These are phyloP conservation scores for Perizoma affinitatum DNA, from an alignment of 2,888 invertebrate species.

Conservation along the genomic window DNA sequence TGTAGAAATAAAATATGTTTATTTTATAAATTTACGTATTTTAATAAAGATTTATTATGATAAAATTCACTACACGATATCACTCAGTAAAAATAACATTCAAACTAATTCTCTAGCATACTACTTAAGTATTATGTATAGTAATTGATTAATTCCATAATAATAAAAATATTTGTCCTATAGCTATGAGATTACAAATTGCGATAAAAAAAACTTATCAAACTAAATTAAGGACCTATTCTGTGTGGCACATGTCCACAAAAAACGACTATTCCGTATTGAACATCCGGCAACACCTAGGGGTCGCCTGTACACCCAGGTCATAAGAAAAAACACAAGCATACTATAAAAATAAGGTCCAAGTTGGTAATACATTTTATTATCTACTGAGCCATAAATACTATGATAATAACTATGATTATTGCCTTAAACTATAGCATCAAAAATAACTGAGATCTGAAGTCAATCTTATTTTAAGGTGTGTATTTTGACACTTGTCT, in stretches of 20 bases:
- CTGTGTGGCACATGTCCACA: background rate
- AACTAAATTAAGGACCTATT: too few relatives aligned
- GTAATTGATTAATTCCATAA: background rate
- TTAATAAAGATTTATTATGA: too few relatives aligned
- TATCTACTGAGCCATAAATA: background rate
- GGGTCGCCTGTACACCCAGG: too few relatives aligned
- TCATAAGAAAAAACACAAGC: too few relatives aligned
- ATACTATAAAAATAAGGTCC: too few relatives aligned
- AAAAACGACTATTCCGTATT: background rate
- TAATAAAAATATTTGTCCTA: background rate
- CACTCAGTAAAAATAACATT: too few relatives aligned
- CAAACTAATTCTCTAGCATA: background rate
- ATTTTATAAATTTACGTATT: too few relatives aligned
- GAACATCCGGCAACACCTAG: background rate
- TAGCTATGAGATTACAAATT: conserved; percentile 1
- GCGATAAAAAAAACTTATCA: background rate
- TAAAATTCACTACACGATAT: too few relatives aligned
- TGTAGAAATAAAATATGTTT: too few relatives aligned
- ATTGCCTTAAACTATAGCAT: background rate
- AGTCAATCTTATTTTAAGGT: background rate
- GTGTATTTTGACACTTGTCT: background rate
- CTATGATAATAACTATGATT: background rate
- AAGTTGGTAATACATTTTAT: too few relatives aligned
- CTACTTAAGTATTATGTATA: conserved; percentile 3
- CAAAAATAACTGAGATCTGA: conserved; percentile 6